Evolutionary conservation across 2,888 invertebrate species (phyloP).

Genomic region (Scaptomyza caliginosa): DNA sequence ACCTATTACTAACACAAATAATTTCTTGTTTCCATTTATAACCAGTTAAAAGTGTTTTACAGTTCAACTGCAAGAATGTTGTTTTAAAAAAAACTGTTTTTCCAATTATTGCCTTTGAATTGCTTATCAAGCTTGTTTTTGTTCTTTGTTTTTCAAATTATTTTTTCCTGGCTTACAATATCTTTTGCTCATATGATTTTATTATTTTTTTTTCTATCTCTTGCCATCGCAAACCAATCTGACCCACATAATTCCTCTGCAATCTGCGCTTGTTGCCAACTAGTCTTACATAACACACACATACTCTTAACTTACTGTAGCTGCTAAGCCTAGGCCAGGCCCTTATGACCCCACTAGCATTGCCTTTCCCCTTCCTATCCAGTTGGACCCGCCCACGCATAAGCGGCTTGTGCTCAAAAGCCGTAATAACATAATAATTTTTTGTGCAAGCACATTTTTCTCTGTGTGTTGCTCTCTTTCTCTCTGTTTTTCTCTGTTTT

Average conservation of each 20-base stretch:
- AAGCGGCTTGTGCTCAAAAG: conserved; percentile 64
- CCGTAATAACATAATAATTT: conserved; percentile 69
- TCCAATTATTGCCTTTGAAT: neutral
- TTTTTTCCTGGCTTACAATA: neutral
- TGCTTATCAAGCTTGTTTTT: neutral
- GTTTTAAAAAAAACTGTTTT: neutral
- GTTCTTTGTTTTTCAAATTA: neutral
- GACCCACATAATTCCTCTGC: conserved; percentile 17
- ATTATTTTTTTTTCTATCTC: neutral
- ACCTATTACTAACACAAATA: too few relatives aligned
- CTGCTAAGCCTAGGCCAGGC: conserved; percentile 10
- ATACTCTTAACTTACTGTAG: neutral
- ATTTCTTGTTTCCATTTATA: too few relatives aligned
- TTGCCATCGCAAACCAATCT: neutral
- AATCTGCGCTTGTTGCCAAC: conserved; percentile 13
- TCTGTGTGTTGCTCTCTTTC: conserved; percentile 12
- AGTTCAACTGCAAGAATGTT: neutral
- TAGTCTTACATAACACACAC: conserved; percentile 8
- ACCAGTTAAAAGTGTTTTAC: neutral
- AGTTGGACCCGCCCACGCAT: conserved; percentile 51
- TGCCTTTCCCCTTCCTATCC: neutral
- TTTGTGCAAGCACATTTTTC: conserved; percentile 44
- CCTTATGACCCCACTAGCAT: conserved; percentile 2
- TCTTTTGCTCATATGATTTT: neutral
- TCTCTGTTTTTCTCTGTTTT: neutral